Base-by-base conservation (phyloP, 2,113 vertebrate species). In the Conger conger region DNA sequence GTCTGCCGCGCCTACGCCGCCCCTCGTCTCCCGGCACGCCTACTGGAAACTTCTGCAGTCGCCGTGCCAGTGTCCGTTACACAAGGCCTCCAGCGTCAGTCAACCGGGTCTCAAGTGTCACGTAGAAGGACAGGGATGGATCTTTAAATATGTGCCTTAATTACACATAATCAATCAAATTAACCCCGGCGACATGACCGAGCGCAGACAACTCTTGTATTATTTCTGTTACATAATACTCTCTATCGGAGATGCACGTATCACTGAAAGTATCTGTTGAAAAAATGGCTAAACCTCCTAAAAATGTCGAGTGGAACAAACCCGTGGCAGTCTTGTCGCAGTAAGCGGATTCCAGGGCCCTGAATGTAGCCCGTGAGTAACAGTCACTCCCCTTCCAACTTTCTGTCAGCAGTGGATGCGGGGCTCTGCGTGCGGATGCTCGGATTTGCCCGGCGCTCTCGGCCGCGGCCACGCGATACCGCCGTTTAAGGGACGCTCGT, bases 31-130 rank as follows among this genome's bases (percentile, higher is more conserved):
- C 42, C 18, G 35, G 16, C 68, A 77, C 82, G 38, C 42, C 38
- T 77, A 37, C 82, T 36, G 68, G 68, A 83, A 83, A 77, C 30
- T 53, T 40, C 38, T 45, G 35, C 35, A 38, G 83, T 15, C 17
- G 23, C 11, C 3, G n/a, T 50, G 79, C 79, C 45, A 45, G 79
- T n/a, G 38, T 80, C 79, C 40, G 27, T 77, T 77, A 16, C 76
- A 77, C 33, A 0, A 78, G 36, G 76, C 37, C 76, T 38, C 30
- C 0, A n/a, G 37, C 37, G 20, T 76, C 73, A 33, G 30, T 33
- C 9, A 78, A 78, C 76, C 36, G 35, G 15, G 20, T 33, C n/a
- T 33, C 76, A 36, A 78, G 76, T 78, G 33, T 53, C 42, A 50
- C 37, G 40, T n/a, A 7, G 15, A 13, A 38, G 11, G 79, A 3